These are phyloP conservation scores for Tolmerus cingulatus DNA, from an alignment of 2,888 invertebrate genomes.

Conservation along the genomic window DNA sequence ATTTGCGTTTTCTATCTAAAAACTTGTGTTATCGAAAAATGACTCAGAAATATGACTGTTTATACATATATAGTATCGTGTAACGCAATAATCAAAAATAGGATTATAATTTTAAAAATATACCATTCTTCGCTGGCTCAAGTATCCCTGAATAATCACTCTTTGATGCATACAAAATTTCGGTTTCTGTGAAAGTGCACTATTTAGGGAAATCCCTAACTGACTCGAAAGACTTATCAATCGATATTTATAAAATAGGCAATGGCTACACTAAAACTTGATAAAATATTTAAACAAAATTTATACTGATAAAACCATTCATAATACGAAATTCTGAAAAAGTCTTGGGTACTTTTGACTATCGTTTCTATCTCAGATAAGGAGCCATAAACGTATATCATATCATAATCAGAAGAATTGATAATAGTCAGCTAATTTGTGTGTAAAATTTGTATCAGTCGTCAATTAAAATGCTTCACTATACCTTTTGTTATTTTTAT, in stretches of 20 bases:
- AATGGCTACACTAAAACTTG: not conserved
- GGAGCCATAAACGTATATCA: not conserved
- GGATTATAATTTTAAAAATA: no score
- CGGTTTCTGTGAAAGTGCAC: no score
- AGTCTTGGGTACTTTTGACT: not conserved
- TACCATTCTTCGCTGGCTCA: no score
- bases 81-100: no score
- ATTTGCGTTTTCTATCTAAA: no score
- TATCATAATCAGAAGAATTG: not conserved
- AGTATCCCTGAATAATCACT: no score
- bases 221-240: not conserved
- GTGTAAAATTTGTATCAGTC: not conserved
- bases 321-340: not conserved
- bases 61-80: no score
- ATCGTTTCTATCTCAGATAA: not conserved
- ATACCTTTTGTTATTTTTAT: not conserved
- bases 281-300: not conserved
- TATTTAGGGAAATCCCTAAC: not conserved
- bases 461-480: not conserved
- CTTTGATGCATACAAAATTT: no score
- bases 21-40: no score
- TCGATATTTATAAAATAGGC: no score
- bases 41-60: no score
- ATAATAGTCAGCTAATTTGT: not conserved
- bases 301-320: not conserved